Conservation (phyloP, 2,888 invertebrate species). For the Synanthedon vespiformis region DNA sequence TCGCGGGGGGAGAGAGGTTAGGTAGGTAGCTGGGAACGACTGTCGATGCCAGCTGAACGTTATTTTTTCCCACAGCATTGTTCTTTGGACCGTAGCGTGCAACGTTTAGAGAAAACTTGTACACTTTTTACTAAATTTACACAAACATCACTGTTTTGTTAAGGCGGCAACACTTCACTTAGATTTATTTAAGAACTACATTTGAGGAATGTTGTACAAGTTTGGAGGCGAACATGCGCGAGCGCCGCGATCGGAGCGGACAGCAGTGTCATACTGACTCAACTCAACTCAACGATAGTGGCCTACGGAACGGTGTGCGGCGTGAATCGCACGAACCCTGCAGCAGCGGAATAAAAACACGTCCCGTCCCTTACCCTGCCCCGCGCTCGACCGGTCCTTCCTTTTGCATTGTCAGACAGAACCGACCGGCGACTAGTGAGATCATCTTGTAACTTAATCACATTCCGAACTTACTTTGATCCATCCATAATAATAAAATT, state of each 20-base stretch:
- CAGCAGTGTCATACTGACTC: constrained; percentile 54
- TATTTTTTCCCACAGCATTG: constrained; percentile 73
- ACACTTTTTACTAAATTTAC: constrained; percentile 32
- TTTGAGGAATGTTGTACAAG: constrained; percentile 43
- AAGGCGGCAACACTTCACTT: constrained; percentile 37
- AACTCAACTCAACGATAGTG: constrained; percentile 5
- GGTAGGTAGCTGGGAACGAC: constrained; percentile 69
- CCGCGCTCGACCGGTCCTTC: constrained; percentile 49
- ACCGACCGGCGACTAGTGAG: constrained; percentile 65
- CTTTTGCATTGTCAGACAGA: constrained; percentile 54
- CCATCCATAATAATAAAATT: too few species aligned
- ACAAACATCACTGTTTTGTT: constrained; percentile 25
- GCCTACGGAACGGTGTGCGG: constrained; percentile 34
- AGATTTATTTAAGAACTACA: constrained; percentile 40
- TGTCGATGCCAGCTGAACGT: constrained; percentile 70
- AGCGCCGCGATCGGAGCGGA: constrained; percentile 59
- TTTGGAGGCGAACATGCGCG: constrained; percentile 38
- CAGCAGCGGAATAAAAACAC: constrained; percentile 36
- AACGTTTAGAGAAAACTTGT: constrained; percentile 35
- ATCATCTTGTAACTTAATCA: constrained; percentile 53
- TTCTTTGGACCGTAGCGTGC: constrained; percentile 64
- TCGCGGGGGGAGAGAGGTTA: constrained; percentile 59
- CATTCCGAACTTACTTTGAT: background rate
- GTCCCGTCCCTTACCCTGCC: constrained; percentile 34
- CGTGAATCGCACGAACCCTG: constrained; percentile 61